Percentiles rank a stretch among this genome's conserved stretches.
Conservation (phyloP, 2,888 invertebrate species). For the Ephialtes manifestator region DNA sequence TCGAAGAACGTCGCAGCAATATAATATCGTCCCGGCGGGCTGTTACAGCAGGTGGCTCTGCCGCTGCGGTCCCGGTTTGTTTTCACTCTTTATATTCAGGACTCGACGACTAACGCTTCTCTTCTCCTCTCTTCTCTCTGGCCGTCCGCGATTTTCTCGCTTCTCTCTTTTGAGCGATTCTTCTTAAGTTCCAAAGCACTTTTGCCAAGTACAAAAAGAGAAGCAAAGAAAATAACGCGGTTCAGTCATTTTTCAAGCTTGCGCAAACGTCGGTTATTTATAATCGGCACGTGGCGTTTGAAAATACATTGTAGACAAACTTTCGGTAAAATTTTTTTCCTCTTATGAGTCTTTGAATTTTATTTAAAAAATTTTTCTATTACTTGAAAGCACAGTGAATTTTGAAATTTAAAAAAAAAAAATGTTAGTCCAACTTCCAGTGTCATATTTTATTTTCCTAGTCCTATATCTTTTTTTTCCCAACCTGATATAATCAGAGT, state of each 20-base stretch:
- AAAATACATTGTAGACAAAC: not conserved
- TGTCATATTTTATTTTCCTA: no score
- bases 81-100: constrained; percentile 63
- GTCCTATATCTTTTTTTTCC: not conserved
- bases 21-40: constrained; percentile 61
- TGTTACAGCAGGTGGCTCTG: constrained; percentile 67
- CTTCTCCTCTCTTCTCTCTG: not conserved
- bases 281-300: not conserved
- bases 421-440: no score
- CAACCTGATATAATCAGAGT: no score
- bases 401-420: no score
- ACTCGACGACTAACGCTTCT: constrained; percentile 24
- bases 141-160: not conserved
- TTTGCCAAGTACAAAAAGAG: constrained; percentile 17
- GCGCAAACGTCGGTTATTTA: not conserved
- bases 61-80: constrained; percentile 47
- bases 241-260: not conserved
- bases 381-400: no score
- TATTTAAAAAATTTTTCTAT: no score
- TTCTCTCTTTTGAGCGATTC: constrained; percentile 19
- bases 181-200: constrained; percentile 27
- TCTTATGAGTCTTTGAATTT: not conserved
- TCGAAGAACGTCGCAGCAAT: constrained; percentile 61
- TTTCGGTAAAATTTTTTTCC: not conserved
- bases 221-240: not conserved